Percentiles rank a stretch among this genome's conserved stretches.
Evolutionary conservation across 2,797 vertebrate species (phyloP).

Genomic region (Bradypodion ventrale): DNA sequence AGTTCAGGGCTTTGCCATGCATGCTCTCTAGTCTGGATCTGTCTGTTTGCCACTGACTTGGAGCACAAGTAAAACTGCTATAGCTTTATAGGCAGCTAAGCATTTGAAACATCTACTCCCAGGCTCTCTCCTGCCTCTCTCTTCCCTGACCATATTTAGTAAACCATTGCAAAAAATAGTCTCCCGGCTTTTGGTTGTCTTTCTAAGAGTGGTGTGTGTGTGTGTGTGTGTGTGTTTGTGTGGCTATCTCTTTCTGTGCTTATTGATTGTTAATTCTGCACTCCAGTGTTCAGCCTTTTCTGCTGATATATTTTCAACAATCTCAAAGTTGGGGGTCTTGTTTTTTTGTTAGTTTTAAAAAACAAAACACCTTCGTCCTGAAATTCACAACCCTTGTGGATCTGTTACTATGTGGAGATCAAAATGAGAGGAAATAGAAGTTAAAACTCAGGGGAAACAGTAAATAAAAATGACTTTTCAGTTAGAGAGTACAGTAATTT

Average conservation of each 20-base stretch:
- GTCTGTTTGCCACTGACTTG: constrained; percentile 71
- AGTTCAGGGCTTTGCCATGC: constrained; percentile 80
- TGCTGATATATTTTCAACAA: constrained; percentile 87
- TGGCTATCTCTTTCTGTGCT: constrained; percentile 86
- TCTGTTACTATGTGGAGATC: constrained; percentile 81
- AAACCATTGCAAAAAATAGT: constrained; percentile 99
- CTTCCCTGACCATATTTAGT: constrained; percentile 99
- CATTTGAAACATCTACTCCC: constrained; percentile 90
- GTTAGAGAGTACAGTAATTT: not conserved
- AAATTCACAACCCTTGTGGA: constrained; percentile 72
- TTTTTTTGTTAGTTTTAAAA: constrained; percentile 87
- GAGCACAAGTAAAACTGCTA: constrained; percentile 67
- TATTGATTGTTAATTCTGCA: constrained; percentile 91
- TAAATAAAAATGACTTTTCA: constrained; percentile 50
- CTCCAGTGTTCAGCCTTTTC: constrained; percentile 85
- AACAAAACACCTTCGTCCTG: constrained; percentile 80
- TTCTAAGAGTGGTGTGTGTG: constrained; percentile 83
- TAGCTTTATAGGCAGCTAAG: constrained; percentile 87
- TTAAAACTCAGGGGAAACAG: constrained; percentile 55
- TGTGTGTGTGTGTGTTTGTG: constrained; percentile 87
- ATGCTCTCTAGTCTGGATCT: constrained; percentile 66
- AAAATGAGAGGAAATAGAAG: constrained; percentile 53
- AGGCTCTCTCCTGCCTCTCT: constrained; percentile 90
- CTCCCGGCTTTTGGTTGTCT: constrained; percentile 88
- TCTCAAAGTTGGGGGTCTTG: constrained; percentile 93